phyloP scores from a whole-genome alignment of 1,140 invertebrate species.

The Stenopsyche tienmushanensis region DNA sequence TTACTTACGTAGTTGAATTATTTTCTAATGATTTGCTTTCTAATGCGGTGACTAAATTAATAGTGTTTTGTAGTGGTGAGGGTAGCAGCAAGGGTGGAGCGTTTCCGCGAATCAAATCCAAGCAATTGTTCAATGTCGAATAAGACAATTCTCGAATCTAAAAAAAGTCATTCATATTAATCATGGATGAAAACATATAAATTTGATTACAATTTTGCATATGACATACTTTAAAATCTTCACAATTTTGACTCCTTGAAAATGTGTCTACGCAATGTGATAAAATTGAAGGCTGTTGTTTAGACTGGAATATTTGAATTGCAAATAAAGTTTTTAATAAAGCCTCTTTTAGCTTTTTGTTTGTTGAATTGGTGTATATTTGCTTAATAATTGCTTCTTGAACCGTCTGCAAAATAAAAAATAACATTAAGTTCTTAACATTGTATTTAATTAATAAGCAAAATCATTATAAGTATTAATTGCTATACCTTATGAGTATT shows the following conservation, averaged over 20 bases:
- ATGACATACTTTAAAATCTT: conserved; percentile 1
- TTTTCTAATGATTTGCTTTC: conserved; percentile 3
- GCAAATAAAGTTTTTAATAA: conserved; percentile 7
- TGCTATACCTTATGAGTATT: conserved; percentile 25
- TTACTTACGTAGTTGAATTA: not conserved
- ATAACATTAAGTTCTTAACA: not conserved
- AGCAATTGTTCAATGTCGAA: not conserved
- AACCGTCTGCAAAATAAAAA: conserved; percentile 18
- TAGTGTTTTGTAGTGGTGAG: too few relatives aligned
- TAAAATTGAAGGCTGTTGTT: not conserved
- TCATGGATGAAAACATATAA: not conserved
- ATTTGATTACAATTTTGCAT: not conserved
- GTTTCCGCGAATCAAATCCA: conserved; percentile 10
- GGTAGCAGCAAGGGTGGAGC: not conserved
- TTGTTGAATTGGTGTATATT: conserved; percentile 4
- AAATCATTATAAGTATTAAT: not conserved
- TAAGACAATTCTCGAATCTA: not conserved
- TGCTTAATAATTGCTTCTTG: conserved; percentile 28
- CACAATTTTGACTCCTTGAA: conserved; percentile 11
- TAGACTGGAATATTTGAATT: conserved; percentile 13
- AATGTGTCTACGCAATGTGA: conserved; percentile 16
- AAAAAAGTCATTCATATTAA: not conserved
- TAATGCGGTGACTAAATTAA: too few relatives aligned
- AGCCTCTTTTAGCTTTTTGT: not conserved
- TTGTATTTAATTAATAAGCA: not conserved